Evolutionary conservation across 2,113 vertebrate genomes (phyloP), one percentile per base, ranked within the genome.

Genomic region (Sinocyclocheilus maitianheensis): DNA sequence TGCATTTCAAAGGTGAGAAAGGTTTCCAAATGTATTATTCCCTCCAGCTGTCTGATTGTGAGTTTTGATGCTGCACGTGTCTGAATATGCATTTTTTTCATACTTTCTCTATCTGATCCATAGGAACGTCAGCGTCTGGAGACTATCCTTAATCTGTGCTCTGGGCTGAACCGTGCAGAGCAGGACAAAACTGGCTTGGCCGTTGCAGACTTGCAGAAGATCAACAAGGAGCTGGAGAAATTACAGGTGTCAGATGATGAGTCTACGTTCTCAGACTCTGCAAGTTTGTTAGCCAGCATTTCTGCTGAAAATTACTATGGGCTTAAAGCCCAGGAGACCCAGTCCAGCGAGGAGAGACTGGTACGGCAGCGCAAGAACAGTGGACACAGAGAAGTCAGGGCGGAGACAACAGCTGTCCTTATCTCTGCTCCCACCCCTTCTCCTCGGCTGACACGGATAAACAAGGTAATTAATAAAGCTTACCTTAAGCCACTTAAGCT

Each of bases 111-210:
- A 16, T 30, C 30, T 65, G 81, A 37, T 16, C 87, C 8, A 74
- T 37, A 99, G 98, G 98, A 99, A 88, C 96, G 96, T 2, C 97
- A 99, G 92, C 95, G 97, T 1, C 92, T 99, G 3, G 98, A 99
- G 91, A 99, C 97, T 5, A 99, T 99, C 92, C 92, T 98, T 91
- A 97, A 90, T 79, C 94, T 99, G 48, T 99, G 97, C 81, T 96
- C 96, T 0, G 97, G 97, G 77, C 94, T 96, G 89, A 95, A 95
- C n/a, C 95, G 93, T 65, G 67, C 94, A 0, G 96, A 97, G 22
- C 90, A 88, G 0, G 91, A 93, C 30, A 89, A 91, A 0, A 88
- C 93, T 2, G 91, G 93, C 9, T 95, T 96, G 5, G 94, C 97
- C 0, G 97, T 98, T 71, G 95, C 96, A 0, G 96, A 97, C 90